Evolutionary conservation across 30 jellyfish, hydroid and myxozoan genomes (phyloP), one percentile per base, ranked within the genome.

Genomic region (Aurelia coerulea): DNA sequence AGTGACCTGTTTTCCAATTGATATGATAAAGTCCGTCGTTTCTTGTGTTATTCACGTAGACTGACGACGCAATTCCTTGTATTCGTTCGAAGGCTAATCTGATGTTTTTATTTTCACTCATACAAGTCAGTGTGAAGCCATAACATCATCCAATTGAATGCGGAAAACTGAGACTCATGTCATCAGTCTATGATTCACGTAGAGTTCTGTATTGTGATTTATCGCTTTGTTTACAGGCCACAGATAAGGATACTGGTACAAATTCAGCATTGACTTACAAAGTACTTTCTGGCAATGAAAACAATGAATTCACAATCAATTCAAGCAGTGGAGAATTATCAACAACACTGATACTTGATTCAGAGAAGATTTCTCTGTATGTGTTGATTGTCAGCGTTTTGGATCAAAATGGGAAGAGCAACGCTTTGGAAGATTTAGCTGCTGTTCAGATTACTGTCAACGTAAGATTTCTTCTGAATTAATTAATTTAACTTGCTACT

Each of bases 161-260:
- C n/a, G n/a, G n/a, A n/a, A n/a, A n/a, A n/a, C n/a, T n/a, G n/a
- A n/a, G n/a, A n/a, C n/a, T n/a, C n/a, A n/a, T n/a, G n/a, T n/a
- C n/a, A n/a, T n/a, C n/a, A n/a, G n/a, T 37, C 4, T 37, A 2
- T 7, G 56, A 5, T 9, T 46, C 14, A 46, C 14, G 0, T 46
- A 13, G 11, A 0, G 10, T 42, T 42, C 53, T 42, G 0, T 1
- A 4, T 42, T 67, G 8, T 67, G 15, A 67, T 34, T 13, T 67
- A 67, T 4, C 0, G 50, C 51, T 29, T 19, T 29, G 2, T n/a
- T 34, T 35, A 2, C 35, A 78, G 86, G 99, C 97, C 16, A 62
- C 94, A 0, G 99, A 94, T 64, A 59, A 54, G 63, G 99, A 94
- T 87, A 51, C 67, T 60, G 98, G 98, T 12, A 62, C 59, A n/a